phyloP scores from a whole-genome alignment of 2,797 vertebrate genomes.

The Streptopelia turtur region DNA sequence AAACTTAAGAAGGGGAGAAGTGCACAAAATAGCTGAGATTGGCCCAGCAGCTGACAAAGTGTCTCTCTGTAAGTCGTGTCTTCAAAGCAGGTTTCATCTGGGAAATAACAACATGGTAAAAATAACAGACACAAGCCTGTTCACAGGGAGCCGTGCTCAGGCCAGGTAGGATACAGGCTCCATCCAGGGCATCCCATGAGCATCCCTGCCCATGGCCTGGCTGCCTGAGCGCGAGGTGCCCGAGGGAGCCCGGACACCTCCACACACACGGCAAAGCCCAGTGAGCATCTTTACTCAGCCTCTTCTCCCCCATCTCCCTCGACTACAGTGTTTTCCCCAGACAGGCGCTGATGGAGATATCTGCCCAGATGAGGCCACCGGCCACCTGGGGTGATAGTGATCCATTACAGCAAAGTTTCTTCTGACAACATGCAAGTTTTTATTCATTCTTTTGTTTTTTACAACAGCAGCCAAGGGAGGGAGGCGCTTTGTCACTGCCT shows the following conservation, averaged over 20 bases:
- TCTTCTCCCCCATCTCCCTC: neutral
- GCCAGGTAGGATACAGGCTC: neutral
- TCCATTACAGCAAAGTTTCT: neutral
- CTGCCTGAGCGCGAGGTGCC: neutral
- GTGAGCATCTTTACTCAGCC: neutral
- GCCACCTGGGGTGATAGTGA: neutral
- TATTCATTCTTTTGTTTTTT: conserved; percentile 30
- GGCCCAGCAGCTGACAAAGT: neutral
- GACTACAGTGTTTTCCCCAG: neutral
- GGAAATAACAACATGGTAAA: neutral
- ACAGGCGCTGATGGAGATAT: neutral
- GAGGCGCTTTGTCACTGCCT: conserved; percentile 6
- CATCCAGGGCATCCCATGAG: rapidly evolving
- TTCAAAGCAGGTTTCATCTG: neutral
- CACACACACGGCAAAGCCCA: neutral
- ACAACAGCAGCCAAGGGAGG: neutral
- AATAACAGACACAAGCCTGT: neutral
- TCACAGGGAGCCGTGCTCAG: neutral
- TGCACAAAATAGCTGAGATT: neutral
- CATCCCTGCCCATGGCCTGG: neutral
- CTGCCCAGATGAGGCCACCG: neutral
- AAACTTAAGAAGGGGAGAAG: neutral
- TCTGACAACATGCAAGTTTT: neutral
- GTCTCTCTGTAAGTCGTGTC: neutral
- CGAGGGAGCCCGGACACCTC: neutral